Evolutionary conservation across 2,113 vertebrate genomes (phyloP).

Genomic region (Myiopsitta monachus): DNA sequence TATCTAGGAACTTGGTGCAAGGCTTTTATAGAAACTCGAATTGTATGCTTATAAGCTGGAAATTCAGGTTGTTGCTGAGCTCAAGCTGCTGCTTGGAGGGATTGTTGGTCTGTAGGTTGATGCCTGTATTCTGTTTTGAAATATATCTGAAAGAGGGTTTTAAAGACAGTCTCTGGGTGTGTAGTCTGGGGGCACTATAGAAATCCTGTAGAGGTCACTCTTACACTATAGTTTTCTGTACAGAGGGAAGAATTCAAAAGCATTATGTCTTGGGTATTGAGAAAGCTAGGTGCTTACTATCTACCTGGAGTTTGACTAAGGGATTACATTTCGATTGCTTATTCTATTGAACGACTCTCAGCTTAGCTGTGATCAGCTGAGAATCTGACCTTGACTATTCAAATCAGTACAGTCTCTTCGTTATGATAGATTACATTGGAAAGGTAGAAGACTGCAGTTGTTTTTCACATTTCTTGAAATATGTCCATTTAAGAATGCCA

Average conservation of each 20-base stretch:
- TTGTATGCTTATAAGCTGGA: background rate
- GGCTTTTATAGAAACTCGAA: background rate
- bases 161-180: background rate
- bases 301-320: background rate
- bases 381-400: background rate
- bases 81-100: background rate
- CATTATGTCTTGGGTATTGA: rapidly evolving
- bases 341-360: background rate
- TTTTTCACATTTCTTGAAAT: background rate
- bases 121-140: background rate
- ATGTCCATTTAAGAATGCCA: background rate
- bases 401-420: background rate
- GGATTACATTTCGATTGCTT: background rate
- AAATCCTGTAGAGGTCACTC: constrained; percentile 57
- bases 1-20: background rate
- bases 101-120: background rate
- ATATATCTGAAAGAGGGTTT: background rate
- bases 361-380: background rate
- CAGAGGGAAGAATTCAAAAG: background rate
- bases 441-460: background rate
- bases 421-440: background rate
- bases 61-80: background rate
- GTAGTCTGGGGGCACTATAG: rapidly evolving
- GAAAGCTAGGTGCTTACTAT: background rate
- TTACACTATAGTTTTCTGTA: background rate